phyloP scores from a whole-genome alignment of 2,888 invertebrate genomes.

The Mimumesa dahlbomi region DNA sequence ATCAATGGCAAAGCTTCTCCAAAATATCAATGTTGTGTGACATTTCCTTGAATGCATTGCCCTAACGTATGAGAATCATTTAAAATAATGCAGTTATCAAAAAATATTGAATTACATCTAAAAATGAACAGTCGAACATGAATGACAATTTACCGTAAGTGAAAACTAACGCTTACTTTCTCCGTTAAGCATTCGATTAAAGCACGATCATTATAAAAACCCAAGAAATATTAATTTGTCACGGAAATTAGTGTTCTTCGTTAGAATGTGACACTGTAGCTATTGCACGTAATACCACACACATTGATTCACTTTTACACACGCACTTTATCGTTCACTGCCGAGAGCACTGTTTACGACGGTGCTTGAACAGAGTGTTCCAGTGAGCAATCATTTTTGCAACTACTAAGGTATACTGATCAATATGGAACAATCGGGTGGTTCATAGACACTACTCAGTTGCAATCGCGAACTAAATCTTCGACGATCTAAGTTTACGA shows the following conservation, averaged over 20 bases:
- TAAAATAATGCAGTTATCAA: too few relatives aligned
- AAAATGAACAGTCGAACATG: neutral
- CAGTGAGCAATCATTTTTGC: constrained; percentile 47
- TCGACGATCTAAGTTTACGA: constrained; percentile 10
- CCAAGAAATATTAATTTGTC: constrained; percentile 9
- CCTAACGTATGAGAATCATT: too few relatives aligned
- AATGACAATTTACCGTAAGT: neutral
- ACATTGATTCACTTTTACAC: constrained; percentile 55
- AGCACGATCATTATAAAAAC: constrained; percentile 3
- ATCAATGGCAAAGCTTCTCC: too few relatives aligned
- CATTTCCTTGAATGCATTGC: too few relatives aligned
- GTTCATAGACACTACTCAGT: constrained; percentile 4
- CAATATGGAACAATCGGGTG: constrained; percentile 43
- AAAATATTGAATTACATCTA: too few relatives aligned
- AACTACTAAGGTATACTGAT: constrained; percentile 46
- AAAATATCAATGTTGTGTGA: too few relatives aligned
- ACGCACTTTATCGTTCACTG: constrained; percentile 49
- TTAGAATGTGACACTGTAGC: constrained; percentile 42
- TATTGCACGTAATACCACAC: constrained; percentile 48
- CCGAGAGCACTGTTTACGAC: constrained; percentile 33
- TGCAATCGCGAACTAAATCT: constrained; percentile 10
- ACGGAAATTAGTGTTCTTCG: constrained; percentile 30
- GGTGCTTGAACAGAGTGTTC: constrained; percentile 40
- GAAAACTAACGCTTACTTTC: constrained; percentile 25
- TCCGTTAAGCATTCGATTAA: neutral